phyloP scores from a whole-genome alignment of 2,888 invertebrate genomes.

The Philaethria dido region DNA sequence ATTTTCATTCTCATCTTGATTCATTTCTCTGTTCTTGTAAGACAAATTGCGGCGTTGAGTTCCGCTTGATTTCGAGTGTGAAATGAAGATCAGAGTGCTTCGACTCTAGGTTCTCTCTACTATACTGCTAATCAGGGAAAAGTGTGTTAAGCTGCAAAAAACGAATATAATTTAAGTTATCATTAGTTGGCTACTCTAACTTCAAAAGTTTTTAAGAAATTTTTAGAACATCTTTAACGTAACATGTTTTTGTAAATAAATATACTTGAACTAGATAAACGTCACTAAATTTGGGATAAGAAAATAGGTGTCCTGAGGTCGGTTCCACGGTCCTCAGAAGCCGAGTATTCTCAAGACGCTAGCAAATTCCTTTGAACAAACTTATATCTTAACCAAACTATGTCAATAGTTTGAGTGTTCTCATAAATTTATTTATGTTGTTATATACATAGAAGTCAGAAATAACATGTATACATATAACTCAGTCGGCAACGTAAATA shows the following conservation, averaged over 20 bases:
- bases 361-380: conserved; percentile 13
- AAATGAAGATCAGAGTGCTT: too few relatives aligned
- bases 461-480: neutral
- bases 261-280: neutral
- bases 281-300: neutral
- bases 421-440: conserved; percentile 6
- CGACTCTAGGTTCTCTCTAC: too few relatives aligned
- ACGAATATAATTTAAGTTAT: too few relatives aligned
- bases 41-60: too few relatives aligned
- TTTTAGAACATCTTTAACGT: too few relatives aligned
- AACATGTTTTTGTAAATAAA: neutral
- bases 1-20: too few relatives aligned
- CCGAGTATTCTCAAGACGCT: conserved; percentile 13
- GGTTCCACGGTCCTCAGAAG: neutral
- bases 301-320: neutral
- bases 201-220: too few relatives aligned
- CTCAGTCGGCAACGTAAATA: neutral
- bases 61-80: too few relatives aligned
- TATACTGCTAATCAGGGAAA: too few relatives aligned
- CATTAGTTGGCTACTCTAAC: too few relatives aligned
- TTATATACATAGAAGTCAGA: neutral
- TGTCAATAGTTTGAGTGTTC: conserved; percentile 4
- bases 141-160: too few relatives aligned
- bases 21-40: too few relatives aligned
- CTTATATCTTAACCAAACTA: conserved; percentile 14